Evolutionary conservation across 2,113 vertebrate species (phyloP), one percentile per base, ranked within the genome.

Genomic region (Tyrannus savana): DNA sequence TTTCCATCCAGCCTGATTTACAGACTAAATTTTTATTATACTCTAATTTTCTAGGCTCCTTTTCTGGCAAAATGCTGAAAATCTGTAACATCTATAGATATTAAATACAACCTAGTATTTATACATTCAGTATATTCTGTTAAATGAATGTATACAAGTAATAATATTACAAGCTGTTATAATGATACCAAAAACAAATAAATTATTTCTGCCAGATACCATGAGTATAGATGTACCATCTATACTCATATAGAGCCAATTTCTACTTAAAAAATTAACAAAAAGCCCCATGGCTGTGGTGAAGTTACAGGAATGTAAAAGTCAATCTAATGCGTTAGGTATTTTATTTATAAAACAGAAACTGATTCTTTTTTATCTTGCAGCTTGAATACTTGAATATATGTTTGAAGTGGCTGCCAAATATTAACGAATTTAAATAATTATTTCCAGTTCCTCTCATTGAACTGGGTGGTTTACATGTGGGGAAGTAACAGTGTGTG

Each of bases 1-100:
- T 59, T n/a, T n/a, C n/a, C n/a, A n/a, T n/a, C n/a, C n/a, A n/a
- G n/a, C n/a, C n/a, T n/a, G n/a, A n/a, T n/a, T n/a, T n/a, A n/a
- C n/a, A n/a, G 30, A 87, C 83, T 85, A 83, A 46, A 55, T 67
- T 84, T 94, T 89, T 83, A 74, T 83, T 71, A 21, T 47, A 47
- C 47, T 68, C 7, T 75, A 90, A 77, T 39, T 77, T 94, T 19
- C 27, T 58, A 53, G 62, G 31, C 23, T 91, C 33, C 24, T 85
- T 94, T 90, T 80, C 59, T 93, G 82, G 75, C 75, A 86, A 79
- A n/a, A 76, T 62, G 19, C 35, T 74, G 67, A 62, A 91, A 87
- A 86, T 67, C 33, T 71, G 42, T 83, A 67, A 59, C 33, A 67
- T 41, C 59, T 90, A 41, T 86, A 91, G 31, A 63, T 67, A 84